Evolutionary conservation across 2,797 vertebrate genomes (phyloP).

Genomic region (Sebastiscus tertius): DNA sequence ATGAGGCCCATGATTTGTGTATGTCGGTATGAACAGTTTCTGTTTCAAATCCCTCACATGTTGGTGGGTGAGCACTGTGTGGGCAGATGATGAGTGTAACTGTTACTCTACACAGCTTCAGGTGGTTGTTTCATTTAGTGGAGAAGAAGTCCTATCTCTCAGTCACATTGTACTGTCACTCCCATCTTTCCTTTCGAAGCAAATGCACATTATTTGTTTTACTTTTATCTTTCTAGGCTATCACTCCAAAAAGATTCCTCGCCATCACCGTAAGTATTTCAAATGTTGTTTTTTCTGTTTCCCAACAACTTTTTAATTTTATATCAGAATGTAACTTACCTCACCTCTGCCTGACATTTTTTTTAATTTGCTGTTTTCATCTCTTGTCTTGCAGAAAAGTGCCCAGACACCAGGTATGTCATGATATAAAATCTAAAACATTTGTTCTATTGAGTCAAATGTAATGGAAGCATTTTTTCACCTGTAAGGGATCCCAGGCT

Average conservation of each 20-base stretch:
- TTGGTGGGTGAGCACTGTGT: constrained; percentile 37
- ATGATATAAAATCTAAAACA: not conserved
- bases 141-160: not conserved
- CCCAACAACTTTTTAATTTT: not conserved
- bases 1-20: constrained; percentile 67
- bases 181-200: not conserved
- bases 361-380: not conserved
- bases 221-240: constrained; percentile 81
- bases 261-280: constrained; percentile 89
- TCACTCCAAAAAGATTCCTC: constrained; percentile 96
- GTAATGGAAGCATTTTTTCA: not conserved
- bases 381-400: constrained; percentile 86
- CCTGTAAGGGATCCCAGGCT: no score
- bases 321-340: not conserved
- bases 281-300: not conserved
- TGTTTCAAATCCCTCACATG: constrained; percentile 24
- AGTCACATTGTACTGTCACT: not conserved
- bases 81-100: not conserved
- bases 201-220: not conserved
- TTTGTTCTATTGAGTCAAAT: not conserved
- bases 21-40: constrained; percentile 70
- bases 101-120: not conserved
- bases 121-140: not conserved
- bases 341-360: not conserved
- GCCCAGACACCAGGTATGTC: constrained; percentile 90